Evolutionary conservation across 2,113 vertebrate genomes (phyloP), one percentile per base, ranked within the genome.

Genomic region (Cynopterus brachyotis): DNA sequence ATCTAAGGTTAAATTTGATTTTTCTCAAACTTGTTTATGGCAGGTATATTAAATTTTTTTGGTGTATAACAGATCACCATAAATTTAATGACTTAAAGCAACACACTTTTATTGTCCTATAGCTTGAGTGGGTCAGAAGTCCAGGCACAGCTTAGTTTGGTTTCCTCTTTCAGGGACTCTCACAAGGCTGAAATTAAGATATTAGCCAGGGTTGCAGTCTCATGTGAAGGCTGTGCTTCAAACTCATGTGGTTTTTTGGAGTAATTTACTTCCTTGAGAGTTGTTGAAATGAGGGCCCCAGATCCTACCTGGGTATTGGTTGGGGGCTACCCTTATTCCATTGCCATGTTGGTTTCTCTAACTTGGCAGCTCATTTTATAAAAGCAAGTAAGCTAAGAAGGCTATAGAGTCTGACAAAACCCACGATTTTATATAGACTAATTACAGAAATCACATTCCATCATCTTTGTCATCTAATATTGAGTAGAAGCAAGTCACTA

Each of bases 1-100:
- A 70, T 47, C 10, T n/a, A 45, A 53, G 55, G 42, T 75, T 57
- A 87, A 3, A 60, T 92, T 30, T 47, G 6, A 3, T 60, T 83
- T 87, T 82, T 84, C 32, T 84, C 55, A 85, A 66, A 76, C 5
- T 73, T 95, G 10, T 79, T 81, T 86, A 55, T 82, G 67, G 32
- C 20, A 85, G 53, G 2, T 57, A 4, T 60, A 17, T 60, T 91
- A 60, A 9, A 76, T 13, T 78, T 89, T 88, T 72, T 47, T 60
- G 19, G 9, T 62, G 4, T 86, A 4, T 37, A 62, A 72, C 2
- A 76, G 82, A 72, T 64, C 32, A 47, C 55, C 62, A 60, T 72
- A 32, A 40, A 73, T 3, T 50, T 85, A 87, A n/a, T 67, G 67
- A 82, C n/a, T 67, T 60, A 53, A 78, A 73, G 30, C 1, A 62